Base-by-base conservation (phyloP, 2,797 vertebrate species). In the Eulemur mongoz region DNA sequence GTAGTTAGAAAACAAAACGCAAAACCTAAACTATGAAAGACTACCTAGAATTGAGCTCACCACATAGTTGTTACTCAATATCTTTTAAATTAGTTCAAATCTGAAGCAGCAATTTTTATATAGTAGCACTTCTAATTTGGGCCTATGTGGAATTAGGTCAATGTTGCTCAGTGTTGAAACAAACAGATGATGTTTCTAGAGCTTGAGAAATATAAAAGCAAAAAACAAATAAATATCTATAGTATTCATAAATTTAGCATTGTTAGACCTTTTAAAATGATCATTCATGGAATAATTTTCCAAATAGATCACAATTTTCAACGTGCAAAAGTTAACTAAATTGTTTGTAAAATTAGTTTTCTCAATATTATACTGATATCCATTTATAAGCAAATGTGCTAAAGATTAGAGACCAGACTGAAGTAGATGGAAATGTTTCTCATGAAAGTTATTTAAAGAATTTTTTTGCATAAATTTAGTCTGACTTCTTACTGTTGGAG, bases 371-470 rank as follows among this genome's bases (percentile, higher is more conserved):
- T 57, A 52, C 4, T 65, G 13, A 38, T 96, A 73, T 81, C 95
- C 69, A 50, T 45, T 4, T 52, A n/a, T 57, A 35, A 69, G 27
- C 14, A 96, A 93, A 80, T 25, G 14, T 52, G 23, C 32, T 13
- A 93, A 87, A 93, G 30, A 23, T 38, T 59, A 83, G 76, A 76
- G 57, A 54, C 43, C 23, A 80, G 32, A 72, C 14, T 65, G 2
- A 0, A 32, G 5, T 72, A 72, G 18, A 25, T 85, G 27, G n/a
- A 95, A 88, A 63, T 84, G 23, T 81, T 95, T 93, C 54, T 93
- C 9, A 69, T 72, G 30, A 89, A 91, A 86, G 2, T 89, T 95
- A 87, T 70, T 90, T 91, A 54, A 76, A 92, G 38, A 72, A 81
- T 23, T 54, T 15, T 69, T 89, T 59, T 43, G 23, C 91, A 69